Conservation (phyloP, 2,888 invertebrate species). For the Tyria jacobaeae region DNA sequence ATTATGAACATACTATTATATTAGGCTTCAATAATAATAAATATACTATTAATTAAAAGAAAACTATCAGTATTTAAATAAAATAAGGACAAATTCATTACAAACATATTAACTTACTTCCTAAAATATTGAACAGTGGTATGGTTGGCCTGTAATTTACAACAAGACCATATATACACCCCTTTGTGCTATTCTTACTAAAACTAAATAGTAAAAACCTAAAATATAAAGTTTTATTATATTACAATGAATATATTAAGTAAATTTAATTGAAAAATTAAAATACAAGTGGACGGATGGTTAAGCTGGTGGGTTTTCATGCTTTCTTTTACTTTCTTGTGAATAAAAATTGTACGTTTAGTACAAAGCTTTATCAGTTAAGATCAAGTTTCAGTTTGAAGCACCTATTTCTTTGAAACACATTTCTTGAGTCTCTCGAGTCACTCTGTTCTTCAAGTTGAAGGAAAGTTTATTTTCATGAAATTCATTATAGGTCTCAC, state of each 20-base stretch:
- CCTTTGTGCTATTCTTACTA: slow-evolving; percentile 4
- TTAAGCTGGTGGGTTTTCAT: slow-evolving; percentile 1
- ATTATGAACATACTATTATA: background rate
- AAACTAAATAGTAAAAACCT: slow-evolving; percentile 9
- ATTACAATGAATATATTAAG: slow-evolving; percentile 34
- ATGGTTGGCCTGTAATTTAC: no score
- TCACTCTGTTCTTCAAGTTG: no score
- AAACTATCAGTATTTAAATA: background rate
- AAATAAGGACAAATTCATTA: background rate
- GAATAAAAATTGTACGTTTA: background rate
- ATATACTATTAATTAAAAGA: background rate
- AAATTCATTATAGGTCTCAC: background rate
- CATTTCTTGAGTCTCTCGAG: no score
- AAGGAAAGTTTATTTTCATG: no score
- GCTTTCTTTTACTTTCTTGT: background rate
- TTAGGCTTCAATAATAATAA: background rate
- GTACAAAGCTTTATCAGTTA: background rate
- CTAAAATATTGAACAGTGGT: background rate
- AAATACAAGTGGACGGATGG: slow-evolving; percentile 46
- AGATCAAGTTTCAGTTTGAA: background rate
- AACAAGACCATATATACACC: background rate
- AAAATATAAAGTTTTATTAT: slow-evolving; percentile 34
- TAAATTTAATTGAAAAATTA: slow-evolving; percentile 12
- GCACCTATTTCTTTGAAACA: no score
- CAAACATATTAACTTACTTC: background rate